These are phyloP conservation scores for Ceriagrion tenellum DNA, from an alignment of 2,888 invertebrate genomes.

Conservation along the genomic window DNA sequence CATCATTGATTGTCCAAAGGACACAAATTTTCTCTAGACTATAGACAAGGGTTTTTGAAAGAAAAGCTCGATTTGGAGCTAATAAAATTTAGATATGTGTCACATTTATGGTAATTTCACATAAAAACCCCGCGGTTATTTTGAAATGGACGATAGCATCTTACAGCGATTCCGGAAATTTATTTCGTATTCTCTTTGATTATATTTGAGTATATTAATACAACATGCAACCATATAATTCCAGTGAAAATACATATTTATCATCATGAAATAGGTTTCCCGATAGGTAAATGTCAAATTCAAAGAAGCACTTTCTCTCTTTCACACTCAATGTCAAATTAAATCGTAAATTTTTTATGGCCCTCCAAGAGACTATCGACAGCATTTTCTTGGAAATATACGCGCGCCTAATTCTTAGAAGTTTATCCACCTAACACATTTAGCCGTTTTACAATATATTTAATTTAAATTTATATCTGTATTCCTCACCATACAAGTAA, in stretches of 20 bases:
- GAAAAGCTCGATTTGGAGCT: no score
- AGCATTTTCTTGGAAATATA: background rate
- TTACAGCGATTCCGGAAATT: background rate
- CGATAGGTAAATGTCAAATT: background rate
- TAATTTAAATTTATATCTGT: no score
- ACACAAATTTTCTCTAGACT: no score
- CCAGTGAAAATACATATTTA: background rate
- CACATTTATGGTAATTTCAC: background rate
- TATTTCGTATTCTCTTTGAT: background rate
- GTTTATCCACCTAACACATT: background rate
- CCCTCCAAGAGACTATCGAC: background rate
- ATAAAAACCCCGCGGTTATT: background rate
- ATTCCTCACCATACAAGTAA: no score
- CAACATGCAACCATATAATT: background rate
- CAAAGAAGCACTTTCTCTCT: background rate
- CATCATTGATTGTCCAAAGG: no score
- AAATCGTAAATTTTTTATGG: background rate
- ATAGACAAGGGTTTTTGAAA: no score
- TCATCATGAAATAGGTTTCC: background rate
- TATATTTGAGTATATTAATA: background rate
- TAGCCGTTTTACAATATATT: no score
- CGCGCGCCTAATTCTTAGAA: background rate
- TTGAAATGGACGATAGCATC: background rate
- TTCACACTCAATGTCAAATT: background rate
- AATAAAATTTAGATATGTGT: background rate